A percentile compares a stretch with the other conserved stretches of the same genome.
Conservation (phyloP, 2,113 vertebrate genomes). For the Lasiurus cinereus region DNA sequence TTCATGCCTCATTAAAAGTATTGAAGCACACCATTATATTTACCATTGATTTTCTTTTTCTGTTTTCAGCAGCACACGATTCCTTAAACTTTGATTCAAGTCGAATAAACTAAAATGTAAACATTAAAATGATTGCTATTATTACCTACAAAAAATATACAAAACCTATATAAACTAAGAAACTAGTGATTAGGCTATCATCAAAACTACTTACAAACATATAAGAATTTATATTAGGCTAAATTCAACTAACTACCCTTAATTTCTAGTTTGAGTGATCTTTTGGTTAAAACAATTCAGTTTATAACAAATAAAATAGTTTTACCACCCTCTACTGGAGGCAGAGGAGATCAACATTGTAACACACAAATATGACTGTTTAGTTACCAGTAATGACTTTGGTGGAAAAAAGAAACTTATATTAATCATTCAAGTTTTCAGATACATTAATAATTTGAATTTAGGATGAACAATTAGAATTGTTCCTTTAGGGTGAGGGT, state of each 20-base stretch:
- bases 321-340: slow-evolving; percentile 76
- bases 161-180: slow-evolving; percentile 26
- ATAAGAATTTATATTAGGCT: slow-evolving; percentile 32
- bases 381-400: background rate
- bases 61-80: slow-evolving; percentile 86
- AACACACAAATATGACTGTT: background rate
- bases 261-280: slow-evolving; percentile 53
- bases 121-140: slow-evolving; percentile 71
- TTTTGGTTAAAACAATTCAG: slow-evolving; percentile 57
- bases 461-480: slow-evolving; percentile 47
- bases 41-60: slow-evolving; percentile 85
- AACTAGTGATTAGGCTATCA: slow-evolving; percentile 17
- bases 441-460: slow-evolving; percentile 46
- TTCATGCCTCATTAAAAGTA: slow-evolving; percentile 41
- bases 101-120: slow-evolving; percentile 81
- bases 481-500: background rate
- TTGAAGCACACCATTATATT: slow-evolving; percentile 63
- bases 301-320: slow-evolving; percentile 40
- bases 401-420: slow-evolving; percentile 44
- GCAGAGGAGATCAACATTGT: slow-evolving; percentile 29
- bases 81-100: slow-evolving; percentile 89
- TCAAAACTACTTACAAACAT: slow-evolving; percentile 47
- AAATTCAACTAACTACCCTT: background rate
- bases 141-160: slow-evolving; percentile 36
- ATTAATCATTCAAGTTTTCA: slow-evolving; percentile 50